These are phyloP conservation scores for Emmelina monodactyla DNA, from an alignment of 2,888 invertebrate species.

Conservation along the genomic window DNA sequence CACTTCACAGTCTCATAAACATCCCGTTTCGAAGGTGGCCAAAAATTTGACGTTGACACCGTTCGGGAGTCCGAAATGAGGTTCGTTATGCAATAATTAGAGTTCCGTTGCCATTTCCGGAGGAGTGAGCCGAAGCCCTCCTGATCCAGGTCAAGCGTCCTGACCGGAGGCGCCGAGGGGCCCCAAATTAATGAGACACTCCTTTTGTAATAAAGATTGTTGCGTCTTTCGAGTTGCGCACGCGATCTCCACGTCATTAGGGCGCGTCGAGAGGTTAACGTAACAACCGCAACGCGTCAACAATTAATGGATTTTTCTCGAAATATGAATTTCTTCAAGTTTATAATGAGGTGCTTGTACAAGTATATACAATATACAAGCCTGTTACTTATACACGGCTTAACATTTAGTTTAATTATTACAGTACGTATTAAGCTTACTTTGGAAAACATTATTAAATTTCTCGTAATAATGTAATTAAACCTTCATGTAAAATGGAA, in stretches of 20 bases:
- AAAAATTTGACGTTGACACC: no score
- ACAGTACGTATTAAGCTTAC: no score
- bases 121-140: conserved; percentile 48
- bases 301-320: no score
- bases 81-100: conserved; percentile 53
- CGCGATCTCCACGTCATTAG: conserved; percentile 62
- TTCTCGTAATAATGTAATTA: no score
- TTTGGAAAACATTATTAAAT: no score
- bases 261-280: conserved; percentile 54
- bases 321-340: no score
- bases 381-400: no score
- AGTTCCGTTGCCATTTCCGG: conserved; percentile 38
- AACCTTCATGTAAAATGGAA: no score
- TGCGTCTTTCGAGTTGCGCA: conserved; percentile 67
- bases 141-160: conserved; percentile 63
- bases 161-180: conserved; percentile 61
- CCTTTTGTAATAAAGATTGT: conserved; percentile 68
- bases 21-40: neutral
- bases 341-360: no score
- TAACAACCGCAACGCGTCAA: no score
- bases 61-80: conserved; percentile 22
- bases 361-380: no score
- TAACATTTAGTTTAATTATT: no score
- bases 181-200: conserved; percentile 68
- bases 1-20: neutral